Base-by-base conservation (phyloP, 2,797 vertebrate species). In the Podargus strigoides region DNA sequence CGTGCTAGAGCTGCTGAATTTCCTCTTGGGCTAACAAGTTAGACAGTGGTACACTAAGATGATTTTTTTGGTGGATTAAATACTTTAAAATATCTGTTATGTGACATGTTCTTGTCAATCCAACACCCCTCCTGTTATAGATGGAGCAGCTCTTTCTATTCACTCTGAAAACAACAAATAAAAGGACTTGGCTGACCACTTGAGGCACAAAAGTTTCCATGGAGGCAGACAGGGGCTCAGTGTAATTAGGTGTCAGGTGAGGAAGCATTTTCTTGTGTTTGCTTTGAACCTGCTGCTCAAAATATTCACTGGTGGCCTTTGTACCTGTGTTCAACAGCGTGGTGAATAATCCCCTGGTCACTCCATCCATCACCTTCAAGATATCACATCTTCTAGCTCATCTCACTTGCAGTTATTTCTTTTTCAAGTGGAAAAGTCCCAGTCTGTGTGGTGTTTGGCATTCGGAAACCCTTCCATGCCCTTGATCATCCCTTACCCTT, bases 311-410 rank as follows among this genome's bases (percentile, higher is more conserved):
- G 34, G 20, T 87, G 59, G 55, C 63, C 53, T 83, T 88, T 55
- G 37, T 66, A 34, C 28, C 56, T 68, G 14, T 78, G 58, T 58
- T 88, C 85, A 90, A 39, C 58, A 77, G 28, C 2, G 1, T 0
- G 1, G 73, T 93, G 90, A 93, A 46, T 86, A 79, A 90, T 88
- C 74, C 39, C 30, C 39, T 6, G 6, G 42, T 91, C 34, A n/a
- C 50, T 94, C 50, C 62, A 89, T 88, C 67, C 55, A 76, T 90
- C 90, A 81, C 22, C 58, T 94, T 82, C 69, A 86, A 91, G 36
- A 52, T 44, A 75, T 30, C 77, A 69, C 69, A 91, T 23, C 62
- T 89, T 82, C 85, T 39, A 72, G 42, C 42, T 94, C 67, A 49
- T 42, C 7, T 79, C 18, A 34, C 62, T 88, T 34, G 4, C 14